phyloP scores from a whole-genome alignment of 2,113 vertebrate genomes.

The Misgurnus anguillicaudatus region DNA sequence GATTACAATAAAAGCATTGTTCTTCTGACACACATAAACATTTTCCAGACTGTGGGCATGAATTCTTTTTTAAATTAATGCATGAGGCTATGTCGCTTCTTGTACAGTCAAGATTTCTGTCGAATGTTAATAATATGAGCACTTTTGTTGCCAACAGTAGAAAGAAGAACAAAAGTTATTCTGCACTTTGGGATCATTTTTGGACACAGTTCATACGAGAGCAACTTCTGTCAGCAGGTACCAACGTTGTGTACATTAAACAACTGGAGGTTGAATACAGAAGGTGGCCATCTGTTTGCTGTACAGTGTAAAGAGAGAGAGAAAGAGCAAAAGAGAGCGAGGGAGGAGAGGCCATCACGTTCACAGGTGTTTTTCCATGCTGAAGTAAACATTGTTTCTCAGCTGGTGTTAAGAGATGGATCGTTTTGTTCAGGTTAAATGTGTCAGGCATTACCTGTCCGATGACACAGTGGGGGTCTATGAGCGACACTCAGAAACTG shows the following conservation, averaged over 20 bases:
- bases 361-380: constrained; percentile 43
- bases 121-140: not conserved
- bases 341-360: constrained; percentile 32
- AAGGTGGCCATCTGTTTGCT: constrained; percentile 17
- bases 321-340: constrained; percentile 48
- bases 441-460: constrained; percentile 56
- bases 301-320: constrained; percentile 38
- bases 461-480: constrained; percentile 61
- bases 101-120: not conserved
- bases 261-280: not conserved
- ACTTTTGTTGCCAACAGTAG: not conserved
- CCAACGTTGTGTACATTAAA: not conserved
- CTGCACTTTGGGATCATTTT: not conserved
- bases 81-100: not conserved
- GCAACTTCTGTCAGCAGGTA: not conserved
- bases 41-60: constrained; percentile 58
- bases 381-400: constrained; percentile 54
- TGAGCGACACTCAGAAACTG: constrained; percentile 60
- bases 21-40: constrained; percentile 36
- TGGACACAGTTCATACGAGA: not conserved
- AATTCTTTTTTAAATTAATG: constrained; percentile 49
- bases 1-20: constrained; percentile 66
- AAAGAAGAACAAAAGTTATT: not conserved
- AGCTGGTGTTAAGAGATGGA: constrained; percentile 35
- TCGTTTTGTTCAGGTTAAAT: constrained; percentile 47